Conservation (phyloP, 2,888 invertebrate genomes). For the Cataglyphis rosenhaueri region DNA sequence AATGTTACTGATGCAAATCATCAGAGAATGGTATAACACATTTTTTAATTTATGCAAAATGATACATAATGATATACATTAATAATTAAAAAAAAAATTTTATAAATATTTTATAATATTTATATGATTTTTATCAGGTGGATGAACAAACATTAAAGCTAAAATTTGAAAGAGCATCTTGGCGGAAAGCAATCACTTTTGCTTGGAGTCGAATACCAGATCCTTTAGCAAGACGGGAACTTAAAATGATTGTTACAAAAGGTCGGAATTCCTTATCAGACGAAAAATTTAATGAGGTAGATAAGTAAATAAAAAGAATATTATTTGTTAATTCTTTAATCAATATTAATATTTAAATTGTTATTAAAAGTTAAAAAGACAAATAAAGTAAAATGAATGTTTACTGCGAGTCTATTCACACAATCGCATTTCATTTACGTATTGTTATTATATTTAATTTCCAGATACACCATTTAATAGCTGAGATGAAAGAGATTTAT, state of each 20-base stretch:
- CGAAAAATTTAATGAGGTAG: conserved; percentile 91
- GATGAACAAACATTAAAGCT: conserved; percentile 90
- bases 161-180: conserved; percentile 92
- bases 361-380: neutral
- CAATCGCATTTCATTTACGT: neutral
- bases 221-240: conserved; percentile 89
- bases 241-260: conserved; percentile 90
- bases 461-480: conserved; percentile 90
- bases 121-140: conserved; percentile 80
- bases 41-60: conserved; percentile 9
- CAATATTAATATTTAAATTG: neutral
- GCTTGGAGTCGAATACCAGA: conserved; percentile 90
- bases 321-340: neutral
- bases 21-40: conserved; percentile 87
- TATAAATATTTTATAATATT: neutral
- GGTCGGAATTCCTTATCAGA: conserved; percentile 92
- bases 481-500: conserved; percentile 93
- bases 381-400: neutral
- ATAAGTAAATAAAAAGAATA: neutral
- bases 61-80: neutral
- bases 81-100: conserved; percentile 7
- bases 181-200: conserved; percentile 90
- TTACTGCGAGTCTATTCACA: neutral
- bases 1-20: conserved; percentile 91
- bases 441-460: conserved; percentile 69